These are phyloP conservation scores for Sphecodes monilicornis DNA, from an alignment of 2,888 invertebrate genomes.

Conservation along the genomic window DNA sequence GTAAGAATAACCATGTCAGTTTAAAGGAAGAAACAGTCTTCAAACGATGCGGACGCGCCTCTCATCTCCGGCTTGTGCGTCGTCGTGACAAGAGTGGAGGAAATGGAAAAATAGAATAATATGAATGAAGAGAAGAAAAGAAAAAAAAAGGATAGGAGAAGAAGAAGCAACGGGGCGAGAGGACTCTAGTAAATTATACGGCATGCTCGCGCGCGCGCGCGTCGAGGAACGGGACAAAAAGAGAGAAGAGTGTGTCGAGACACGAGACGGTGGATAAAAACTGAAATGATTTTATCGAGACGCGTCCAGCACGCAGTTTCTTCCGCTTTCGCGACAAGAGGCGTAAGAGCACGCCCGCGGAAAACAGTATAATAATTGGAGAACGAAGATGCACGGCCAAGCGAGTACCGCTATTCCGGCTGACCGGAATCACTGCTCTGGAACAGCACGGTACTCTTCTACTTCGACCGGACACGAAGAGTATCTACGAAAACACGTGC, in stretches of 20 bases:
- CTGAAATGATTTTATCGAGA: conserved; percentile 53
- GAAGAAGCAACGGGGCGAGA: conserved; percentile 28
- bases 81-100: conserved; percentile 4
- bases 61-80: background rate
- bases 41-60: background rate
- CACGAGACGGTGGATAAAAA: conserved; percentile 24
- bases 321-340: conserved; percentile 74
- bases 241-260: background rate
- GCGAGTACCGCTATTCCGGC: conserved; percentile 82
- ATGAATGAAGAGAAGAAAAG: background rate
- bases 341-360: conserved; percentile 58
- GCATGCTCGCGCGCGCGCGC: background rate
- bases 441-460: conserved; percentile 72
- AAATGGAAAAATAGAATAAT: background rate
- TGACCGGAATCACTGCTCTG: conserved; percentile 83
- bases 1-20: conserved; percentile 20
- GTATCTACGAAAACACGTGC: conserved; percentile 45
- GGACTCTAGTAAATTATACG: conserved; percentile 33
- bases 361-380: conserved; percentile 70
- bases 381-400: conserved; percentile 74
- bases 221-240: background rate
- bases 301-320: conserved; percentile 62
- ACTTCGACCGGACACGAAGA: conserved; percentile 20
- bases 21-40: background rate
- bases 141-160: background rate